Conservation (phyloP, 2,888 invertebrate genomes). For the Athripsodes cinereus region DNA sequence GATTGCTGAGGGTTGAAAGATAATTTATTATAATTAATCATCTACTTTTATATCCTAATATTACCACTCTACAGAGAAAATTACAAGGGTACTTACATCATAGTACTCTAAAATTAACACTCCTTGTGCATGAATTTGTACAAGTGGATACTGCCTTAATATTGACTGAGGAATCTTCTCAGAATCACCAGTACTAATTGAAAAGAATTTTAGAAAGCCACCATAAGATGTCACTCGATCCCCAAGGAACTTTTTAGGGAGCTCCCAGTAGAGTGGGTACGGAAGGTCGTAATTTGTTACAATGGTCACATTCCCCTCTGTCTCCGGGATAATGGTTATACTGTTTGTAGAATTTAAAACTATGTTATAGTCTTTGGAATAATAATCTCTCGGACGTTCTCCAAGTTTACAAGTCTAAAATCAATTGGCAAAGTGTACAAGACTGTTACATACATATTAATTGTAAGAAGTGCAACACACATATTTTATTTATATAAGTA, state of each 20-base stretch:
- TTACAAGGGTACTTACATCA: constrained; percentile 43
- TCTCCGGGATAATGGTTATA: constrained; percentile 56
- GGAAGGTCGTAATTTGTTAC: constrained; percentile 42
- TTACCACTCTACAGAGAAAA: too few species aligned
- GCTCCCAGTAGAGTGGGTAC: constrained; percentile 72
- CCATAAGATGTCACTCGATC: constrained; percentile 90
- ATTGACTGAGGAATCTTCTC: constrained; percentile 52
- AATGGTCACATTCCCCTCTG: constrained; percentile 48
- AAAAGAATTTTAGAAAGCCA: constrained; percentile 74
- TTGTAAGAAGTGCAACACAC: too few species aligned
- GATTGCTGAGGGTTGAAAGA: constrained; percentile 33
- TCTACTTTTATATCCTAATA: too few species aligned
- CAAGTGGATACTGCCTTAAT: constrained; percentile 64
- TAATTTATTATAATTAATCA: background rate
- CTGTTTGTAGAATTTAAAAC: constrained; percentile 52
- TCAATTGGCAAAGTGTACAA: background rate
- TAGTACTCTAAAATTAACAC: constrained; percentile 72
- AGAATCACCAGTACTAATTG: constrained; percentile 59
- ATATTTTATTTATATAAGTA: background rate
- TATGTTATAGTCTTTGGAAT: constrained; percentile 42
- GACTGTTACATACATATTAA: too few species aligned
- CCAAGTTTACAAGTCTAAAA: constrained; percentile 35
- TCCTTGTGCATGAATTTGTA: constrained; percentile 72
- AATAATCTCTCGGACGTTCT: constrained; percentile 33
- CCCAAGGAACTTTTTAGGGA: constrained; percentile 76